Percentiles rank a stretch among this genome's conserved stretches.
Conservation (phyloP, 2,113 vertebrate genomes). For the Donacobius atricapilla region DNA sequence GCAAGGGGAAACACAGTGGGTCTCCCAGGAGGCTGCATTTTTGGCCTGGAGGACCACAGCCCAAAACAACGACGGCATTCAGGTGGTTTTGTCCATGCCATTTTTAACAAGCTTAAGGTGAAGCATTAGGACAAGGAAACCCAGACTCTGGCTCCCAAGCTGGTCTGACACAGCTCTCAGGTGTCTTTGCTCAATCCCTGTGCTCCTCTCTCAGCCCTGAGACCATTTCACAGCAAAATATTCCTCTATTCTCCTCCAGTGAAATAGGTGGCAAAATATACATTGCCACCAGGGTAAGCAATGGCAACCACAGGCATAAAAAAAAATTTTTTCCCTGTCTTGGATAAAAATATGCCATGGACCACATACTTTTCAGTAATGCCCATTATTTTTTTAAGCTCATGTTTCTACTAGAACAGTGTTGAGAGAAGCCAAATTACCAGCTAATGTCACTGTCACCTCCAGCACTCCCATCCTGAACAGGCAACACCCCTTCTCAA, state of each 20-base stretch:
- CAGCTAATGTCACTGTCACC: neutral
- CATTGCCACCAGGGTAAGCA: neutral
- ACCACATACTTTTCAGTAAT: neutral
- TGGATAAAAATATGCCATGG: neutral
- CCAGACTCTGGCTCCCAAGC: too few relatives aligned
- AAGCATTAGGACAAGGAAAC: neutral
- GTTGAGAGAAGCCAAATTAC: neutral
- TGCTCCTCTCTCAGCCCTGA: neutral
- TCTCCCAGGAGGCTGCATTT: neutral
- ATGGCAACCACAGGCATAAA: neutral
- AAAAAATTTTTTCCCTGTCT: neutral
- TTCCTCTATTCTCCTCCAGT: neutral
- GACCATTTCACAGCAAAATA: neutral
- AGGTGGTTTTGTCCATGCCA: neutral
- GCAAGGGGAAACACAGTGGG: neutral
- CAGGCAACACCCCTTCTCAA: rapidly evolving
- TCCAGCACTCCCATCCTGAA: neutral
- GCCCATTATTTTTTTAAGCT: neutral
- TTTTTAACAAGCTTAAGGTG: neutral
- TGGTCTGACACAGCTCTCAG: neutral
- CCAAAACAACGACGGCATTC: neutral
- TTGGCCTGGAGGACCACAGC: neutral
- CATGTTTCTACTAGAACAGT: neutral
- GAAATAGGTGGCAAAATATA: neutral
- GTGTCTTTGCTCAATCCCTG: neutral